phyloP scores from a whole-genome alignment of 1,140 invertebrate species.

The Sarcophaga peregrina region DNA sequence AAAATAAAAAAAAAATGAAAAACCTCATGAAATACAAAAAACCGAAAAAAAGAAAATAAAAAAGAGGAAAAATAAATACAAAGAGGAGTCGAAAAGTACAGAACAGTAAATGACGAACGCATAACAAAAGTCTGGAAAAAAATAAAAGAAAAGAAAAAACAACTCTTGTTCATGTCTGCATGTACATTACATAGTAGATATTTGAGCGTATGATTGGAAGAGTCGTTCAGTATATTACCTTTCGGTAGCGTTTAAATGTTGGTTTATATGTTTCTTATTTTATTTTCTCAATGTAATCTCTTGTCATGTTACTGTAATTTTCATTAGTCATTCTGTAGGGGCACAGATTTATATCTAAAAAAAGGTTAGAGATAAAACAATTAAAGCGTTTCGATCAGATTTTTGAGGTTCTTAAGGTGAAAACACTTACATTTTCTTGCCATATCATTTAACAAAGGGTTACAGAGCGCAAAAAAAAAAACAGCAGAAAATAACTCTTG shows the following conservation, averaged over 20 bases:
- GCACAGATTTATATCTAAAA: neutral
- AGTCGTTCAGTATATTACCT: neutral
- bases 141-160: too few relatives aligned
- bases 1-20: too few relatives aligned
- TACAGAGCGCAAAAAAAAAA: too few relatives aligned
- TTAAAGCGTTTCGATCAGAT: constrained; percentile 5
- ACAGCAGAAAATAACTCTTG: too few relatives aligned
- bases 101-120: too few relatives aligned
- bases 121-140: too few relatives aligned
- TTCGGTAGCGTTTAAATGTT: neutral
- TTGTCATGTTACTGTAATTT: neutral
- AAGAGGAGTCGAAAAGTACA: too few relatives aligned
- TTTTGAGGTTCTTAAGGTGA: neutral
- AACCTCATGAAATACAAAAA: too few relatives aligned
- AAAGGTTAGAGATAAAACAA: neutral
- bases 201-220: neutral
- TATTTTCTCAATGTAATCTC: neutral
- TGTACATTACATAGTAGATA: neutral
- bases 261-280: too few relatives aligned
- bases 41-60: too few relatives aligned
- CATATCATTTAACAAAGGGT: neutral
- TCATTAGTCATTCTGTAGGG: neutral
- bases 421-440: neutral
- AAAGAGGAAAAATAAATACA: too few relatives aligned
- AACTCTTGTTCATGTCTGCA: neutral